A percentile compares a stretch with the other conserved stretches of the same genome.
phyloP scores from a whole-genome alignment of 2,113 vertebrate species.

The Phylloscopus trochiloides region DNA sequence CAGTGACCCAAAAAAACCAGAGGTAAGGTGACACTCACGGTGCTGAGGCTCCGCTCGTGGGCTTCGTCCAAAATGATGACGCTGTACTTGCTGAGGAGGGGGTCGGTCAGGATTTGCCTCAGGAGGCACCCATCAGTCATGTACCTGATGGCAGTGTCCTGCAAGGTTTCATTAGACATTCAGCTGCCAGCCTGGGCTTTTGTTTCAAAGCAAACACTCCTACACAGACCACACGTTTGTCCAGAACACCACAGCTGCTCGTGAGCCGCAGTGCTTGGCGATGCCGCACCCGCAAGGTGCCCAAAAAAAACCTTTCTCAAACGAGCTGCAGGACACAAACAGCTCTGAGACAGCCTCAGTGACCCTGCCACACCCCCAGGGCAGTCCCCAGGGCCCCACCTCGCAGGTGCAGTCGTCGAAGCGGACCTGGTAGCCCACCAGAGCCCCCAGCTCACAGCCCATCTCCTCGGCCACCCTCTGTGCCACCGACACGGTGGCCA shows the following conservation, averaged over 20 bases:
- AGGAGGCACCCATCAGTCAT: slow-evolving; percentile 96
- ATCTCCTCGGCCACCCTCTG: slow-evolving; percentile 93
- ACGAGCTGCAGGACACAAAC: fast-evolving
- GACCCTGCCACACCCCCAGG: neutral
- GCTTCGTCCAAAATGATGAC: slow-evolving; percentile 93
- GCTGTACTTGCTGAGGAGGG: slow-evolving; percentile 86
- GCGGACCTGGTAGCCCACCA: slow-evolving; percentile 95
- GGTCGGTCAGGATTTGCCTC: slow-evolving; percentile 88
- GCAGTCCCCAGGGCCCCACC: slow-evolving; percentile 68
- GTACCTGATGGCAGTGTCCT: slow-evolving; percentile 92
- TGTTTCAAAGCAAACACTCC: neutral
- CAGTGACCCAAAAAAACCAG: neutral
- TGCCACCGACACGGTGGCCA: slow-evolving; percentile 92
- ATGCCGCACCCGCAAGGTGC: fast-evolving
- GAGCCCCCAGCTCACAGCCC: slow-evolving; percentile 78
- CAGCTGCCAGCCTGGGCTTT: neutral
- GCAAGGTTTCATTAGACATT: neutral
- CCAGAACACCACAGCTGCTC: neutral
- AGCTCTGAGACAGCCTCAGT: fast-evolving
- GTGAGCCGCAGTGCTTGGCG: neutral
- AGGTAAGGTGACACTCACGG: slow-evolving; percentile 74
- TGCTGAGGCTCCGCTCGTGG: slow-evolving; percentile 95
- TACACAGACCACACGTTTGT: fast-evolving
- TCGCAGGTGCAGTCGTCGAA: slow-evolving; percentile 91
- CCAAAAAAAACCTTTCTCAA: neutral